Evolutionary conservation across 1,140 invertebrate species (phyloP), one percentile per base, ranked within the genome.

Genomic region (Macrosteles quadrilineatus): DNA sequence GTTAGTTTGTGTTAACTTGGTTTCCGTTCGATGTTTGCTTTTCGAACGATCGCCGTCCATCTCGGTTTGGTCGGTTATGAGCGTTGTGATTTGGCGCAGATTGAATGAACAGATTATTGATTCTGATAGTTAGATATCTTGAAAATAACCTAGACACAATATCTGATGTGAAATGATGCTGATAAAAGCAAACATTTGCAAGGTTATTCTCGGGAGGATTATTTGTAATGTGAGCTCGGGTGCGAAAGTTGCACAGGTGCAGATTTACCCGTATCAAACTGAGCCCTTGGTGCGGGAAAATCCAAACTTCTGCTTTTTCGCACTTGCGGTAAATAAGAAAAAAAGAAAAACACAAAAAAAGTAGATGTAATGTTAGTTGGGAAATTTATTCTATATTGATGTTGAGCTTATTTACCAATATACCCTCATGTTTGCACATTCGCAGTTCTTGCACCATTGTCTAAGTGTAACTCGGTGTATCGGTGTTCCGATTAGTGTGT

Each of bases 301-400:
- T 23, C 23, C 55, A 11, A 59, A 30, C 55, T 59, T 30, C 47
- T 50, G 47, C 47, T 17, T 19, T 21, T n/a, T 21, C n/a, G 47
- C 47, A 50, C 47, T 50, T 50, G n/a, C 47, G n/a, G 27, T 59
- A 25, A 59, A 53, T 21, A 53, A 11, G 11, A 27, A 59, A 21
- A 59, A 59, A 59, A 59, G 6, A 27, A 59, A 59, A 59, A 27
- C 23, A 27, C 21, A 59, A 59, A 59, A 59, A 59, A 59, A 59
- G 12, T 59, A 59, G 55, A 14, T 30, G 23, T 29, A 59, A 3
- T 59, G n/a, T 9, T 59, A 59, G 55, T 25, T 29, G 55, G 12
- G n/a, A 50, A 21, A 19, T 50, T 19, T 19, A 6, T 50, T 50
- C 27, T 59, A 30, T 59, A 59, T 59, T 23, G 55, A 59, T 59